These are phyloP conservation scores for Psephotus haematonotus DNA, from an alignment of 2,113 vertebrate genomes.

Conservation along the genomic window DNA sequence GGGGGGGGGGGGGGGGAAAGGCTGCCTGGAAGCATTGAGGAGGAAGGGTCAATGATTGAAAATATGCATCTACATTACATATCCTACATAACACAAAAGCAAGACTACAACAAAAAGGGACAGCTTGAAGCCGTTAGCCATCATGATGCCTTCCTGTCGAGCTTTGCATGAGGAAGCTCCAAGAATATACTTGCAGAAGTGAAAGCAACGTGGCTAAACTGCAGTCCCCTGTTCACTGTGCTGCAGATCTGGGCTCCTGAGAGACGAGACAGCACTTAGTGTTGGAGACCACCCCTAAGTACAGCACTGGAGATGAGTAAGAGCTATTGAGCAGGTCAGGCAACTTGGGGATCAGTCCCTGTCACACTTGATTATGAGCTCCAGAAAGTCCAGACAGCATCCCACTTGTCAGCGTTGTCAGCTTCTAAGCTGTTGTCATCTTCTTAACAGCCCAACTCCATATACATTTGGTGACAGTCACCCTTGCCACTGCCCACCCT, in stretches of 20 bases:
- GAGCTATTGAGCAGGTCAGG: not conserved
- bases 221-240: not conserved
- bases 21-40: not conserved
- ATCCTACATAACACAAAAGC: not conserved
- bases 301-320: not conserved
- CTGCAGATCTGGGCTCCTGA: not conserved
- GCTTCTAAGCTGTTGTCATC: not conserved
- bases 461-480: not conserved
- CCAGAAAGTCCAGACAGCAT: not conserved
- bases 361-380: not conserved
- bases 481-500: fast-evolving
- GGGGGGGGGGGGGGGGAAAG: not conserved
- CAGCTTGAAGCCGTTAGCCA: not conserved
- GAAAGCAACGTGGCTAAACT: not conserved
- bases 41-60: not conserved
- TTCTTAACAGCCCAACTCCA: not conserved
- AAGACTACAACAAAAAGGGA: not conserved
- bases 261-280: not conserved
- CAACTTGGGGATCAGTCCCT: not conserved
- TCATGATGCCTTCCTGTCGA: not conserved
- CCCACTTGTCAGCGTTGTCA: not conserved
- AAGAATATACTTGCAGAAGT: not conserved
- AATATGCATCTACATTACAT: not conserved
- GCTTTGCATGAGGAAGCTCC: not conserved
- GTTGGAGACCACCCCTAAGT: not conserved